Evolutionary conservation across 2,797 vertebrate genomes (phyloP), one percentile per base, ranked within the genome.

Genomic region (Percopsis omiscomaycus): DNA sequence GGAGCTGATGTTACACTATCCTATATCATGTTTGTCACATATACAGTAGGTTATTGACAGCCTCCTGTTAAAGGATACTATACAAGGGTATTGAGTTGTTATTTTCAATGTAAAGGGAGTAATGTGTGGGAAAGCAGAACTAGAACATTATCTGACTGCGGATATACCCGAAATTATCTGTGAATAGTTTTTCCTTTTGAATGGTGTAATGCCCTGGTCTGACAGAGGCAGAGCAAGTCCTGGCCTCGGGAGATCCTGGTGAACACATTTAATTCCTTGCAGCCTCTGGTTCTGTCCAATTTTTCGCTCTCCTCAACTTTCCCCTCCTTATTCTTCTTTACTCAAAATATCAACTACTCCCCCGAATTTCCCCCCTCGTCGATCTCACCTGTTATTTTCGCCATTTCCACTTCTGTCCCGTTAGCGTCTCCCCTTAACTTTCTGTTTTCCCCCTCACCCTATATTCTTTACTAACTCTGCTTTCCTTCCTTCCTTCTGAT

Each of bases 1-100:
- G 61, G 69, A 79, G 81, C 85, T 87, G 70, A 71, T 71, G 73
- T 84, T 87, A 82, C 84, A 50, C 69, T 75, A 78, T 89, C 81
- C 60, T 81, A 79, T 89, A 77, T 87, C 83, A 79, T 57, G 37
- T 71, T 66, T 79, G 77, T 71, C 79, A 80, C 64, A 78, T 80
- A 80, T 75, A 74, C 71, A 82, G 76, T 61, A 13, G 59, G 11
- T 62, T 85, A 88, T 84, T 88, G 85, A 83, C 84, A 80, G 53
- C 52, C 64, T 86, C 72, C 74, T 80, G 84, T 83, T 83, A 84
- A 72, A 9, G 55, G 69, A 88, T 78, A 82, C 73, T 46, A 61
- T 67, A 58, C 54, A 65, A 52, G 68, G 61, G 57, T 66, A 80
- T 76, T 72, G 72, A 70, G 72, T 81, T 82, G 60, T 85, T 68